Evolutionary conservation across 2,888 invertebrate species (phyloP).

Genomic region (Anarsia innoxiella): DNA sequence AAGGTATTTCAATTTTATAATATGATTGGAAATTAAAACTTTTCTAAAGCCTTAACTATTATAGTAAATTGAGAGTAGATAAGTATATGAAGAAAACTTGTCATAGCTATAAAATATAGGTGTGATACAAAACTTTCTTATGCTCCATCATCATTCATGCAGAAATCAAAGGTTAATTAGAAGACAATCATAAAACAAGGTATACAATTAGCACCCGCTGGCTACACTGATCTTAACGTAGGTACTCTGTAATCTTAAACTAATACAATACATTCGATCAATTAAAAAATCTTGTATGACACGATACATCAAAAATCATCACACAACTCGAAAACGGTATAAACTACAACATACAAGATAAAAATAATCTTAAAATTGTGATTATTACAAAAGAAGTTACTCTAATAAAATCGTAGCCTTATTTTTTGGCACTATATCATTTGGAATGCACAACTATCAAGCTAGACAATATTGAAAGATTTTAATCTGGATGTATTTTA

Average conservation of each 20-base stretch:
- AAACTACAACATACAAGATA: conserved; percentile 33
- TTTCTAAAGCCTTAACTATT: too few species aligned
- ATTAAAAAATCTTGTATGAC: conserved; percentile 38
- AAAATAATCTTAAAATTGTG: conserved; percentile 49
- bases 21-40: too few species aligned
- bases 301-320: conserved; percentile 44
- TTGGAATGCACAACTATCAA: conserved; percentile 68
- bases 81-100: too few species aligned
- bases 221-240: conserved; percentile 26
- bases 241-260: conserved; percentile 21
- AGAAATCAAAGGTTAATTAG: conserved; percentile 29
- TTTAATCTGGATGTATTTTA: background rate
- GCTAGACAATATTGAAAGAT: conserved; percentile 22
- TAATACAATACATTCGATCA: conserved; percentile 29
- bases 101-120: too few species aligned
- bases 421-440: conserved; percentile 70
- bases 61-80: too few species aligned
- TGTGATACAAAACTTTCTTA: background rate
- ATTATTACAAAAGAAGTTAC: conserved; percentile 50
- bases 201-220: conserved; percentile 65
- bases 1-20: too few species aligned
- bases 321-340: conserved; percentile 38
- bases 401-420: conserved; percentile 37
- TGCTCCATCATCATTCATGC: conserved; percentile 20
- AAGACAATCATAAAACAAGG: conserved; percentile 42